These are phyloP conservation scores for Microcebus lehilahytsara DNA, from an alignment of 2,113 vertebrate species.

Conservation along the genomic window DNA sequence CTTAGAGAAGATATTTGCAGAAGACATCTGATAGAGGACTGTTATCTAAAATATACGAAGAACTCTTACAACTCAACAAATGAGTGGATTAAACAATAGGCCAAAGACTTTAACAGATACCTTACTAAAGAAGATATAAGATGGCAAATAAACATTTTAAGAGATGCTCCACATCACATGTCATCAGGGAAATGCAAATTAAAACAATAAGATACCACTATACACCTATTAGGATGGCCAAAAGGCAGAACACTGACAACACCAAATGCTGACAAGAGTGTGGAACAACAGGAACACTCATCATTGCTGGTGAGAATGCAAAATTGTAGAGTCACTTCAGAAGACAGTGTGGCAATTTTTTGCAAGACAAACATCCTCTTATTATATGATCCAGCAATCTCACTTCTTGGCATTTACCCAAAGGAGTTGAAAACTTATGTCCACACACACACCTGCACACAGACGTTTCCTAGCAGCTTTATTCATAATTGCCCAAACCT, in stretches of 20 bases:
- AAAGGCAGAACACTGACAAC: background rate
- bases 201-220: background rate
- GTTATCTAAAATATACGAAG: background rate
- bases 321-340: background rate
- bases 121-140: background rate
- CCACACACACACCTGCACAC: background rate
- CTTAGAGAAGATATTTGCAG: too few species aligned
- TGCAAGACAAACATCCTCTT: background rate
- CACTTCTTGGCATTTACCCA: background rate
- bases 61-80: background rate
- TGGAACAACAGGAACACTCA: background rate
- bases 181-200: background rate
- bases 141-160: background rate
- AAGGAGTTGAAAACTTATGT: background rate
- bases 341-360: background rate
- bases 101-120: background rate
- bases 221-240: background rate
- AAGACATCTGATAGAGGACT: background rate
- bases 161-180: background rate
- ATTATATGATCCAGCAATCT: background rate
- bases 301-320: background rate
- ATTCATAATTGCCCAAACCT: background rate
- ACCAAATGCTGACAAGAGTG: background rate
- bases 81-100: background rate
- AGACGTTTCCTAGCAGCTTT: background rate